Base-by-base conservation (phyloP, 2,888 invertebrate species). In the Bellardia bayeri region DNA sequence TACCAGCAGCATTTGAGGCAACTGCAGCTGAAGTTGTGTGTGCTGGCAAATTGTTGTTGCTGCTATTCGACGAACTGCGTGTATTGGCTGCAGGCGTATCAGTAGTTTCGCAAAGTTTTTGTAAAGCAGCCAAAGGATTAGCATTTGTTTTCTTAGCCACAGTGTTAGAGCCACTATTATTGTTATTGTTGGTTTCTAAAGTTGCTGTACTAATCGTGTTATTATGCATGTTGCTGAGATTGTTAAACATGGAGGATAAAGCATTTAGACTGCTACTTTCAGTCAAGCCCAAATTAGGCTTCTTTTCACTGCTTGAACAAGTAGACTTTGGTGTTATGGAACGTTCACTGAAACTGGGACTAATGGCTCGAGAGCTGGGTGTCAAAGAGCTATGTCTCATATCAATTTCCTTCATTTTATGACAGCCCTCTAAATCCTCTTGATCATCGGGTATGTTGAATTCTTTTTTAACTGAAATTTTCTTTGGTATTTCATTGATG, bases 51-150 rank as follows among this genome's bases (percentile, higher is more conserved):
- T 51, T 72, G 30, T 72, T 69, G 37, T 63, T 69, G 61, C 30
- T 58, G 37, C 61, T 23, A 63, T 40, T n/a, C 16, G 74, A 74
- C 61, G 81, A 74, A 51, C 90, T 91, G 54, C 93, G 93, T 56
- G 93, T 91, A 81, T 92, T 93, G 2, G 93, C 91, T 16, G 94
- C 92, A 7, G 94, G 91, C 37, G 83, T 74, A 88, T 98, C 98
- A 89, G 98, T 98, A 94, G 98, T 98, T 93, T 99, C 98, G 94
- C 99, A 98, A 40, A 99, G 95, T 93, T 98, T 98, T 93, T 99
- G 99, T 80, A 99, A 94, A 2, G 98, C 98, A 30, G 98, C 98
- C 90, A 99, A 94, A 7, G 99, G 99, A 94, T 99, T 98, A 90
- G 98, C 96, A 49, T 92, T 93, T 0, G 91, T 88, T 68, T 92